Percentiles rank a stretch among this genome's conserved stretches.
Conservation (phyloP, 2,888 invertebrate species). For the Amiota mariae region DNA sequence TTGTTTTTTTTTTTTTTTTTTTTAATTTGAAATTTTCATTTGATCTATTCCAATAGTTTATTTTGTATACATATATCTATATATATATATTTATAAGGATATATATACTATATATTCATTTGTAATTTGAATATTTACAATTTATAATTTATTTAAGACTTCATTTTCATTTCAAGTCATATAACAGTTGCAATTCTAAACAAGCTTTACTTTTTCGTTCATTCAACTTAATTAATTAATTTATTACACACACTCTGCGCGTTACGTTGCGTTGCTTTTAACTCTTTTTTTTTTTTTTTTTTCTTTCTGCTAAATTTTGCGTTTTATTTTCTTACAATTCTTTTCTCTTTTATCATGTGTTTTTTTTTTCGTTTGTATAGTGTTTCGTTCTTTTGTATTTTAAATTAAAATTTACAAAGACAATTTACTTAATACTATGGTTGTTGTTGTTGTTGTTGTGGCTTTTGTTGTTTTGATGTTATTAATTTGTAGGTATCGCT, state of each 20-base stretch:
- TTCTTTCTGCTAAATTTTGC: neutral
- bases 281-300: slow-evolving; percentile 48
- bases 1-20: neutral
- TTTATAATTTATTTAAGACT: slow-evolving; percentile 53
- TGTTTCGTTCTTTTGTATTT: slow-evolving; percentile 27
- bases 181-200: slow-evolving; percentile 65
- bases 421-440: slow-evolving; percentile 60
- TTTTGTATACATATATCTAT: slow-evolving; percentile 18
- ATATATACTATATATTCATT: neutral
- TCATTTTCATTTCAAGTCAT: slow-evolving; percentile 56
- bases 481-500: slow-evolving; percentile 37
- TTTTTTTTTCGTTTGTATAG: too few relatives aligned
- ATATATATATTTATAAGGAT: neutral
- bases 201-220: slow-evolving; percentile 46
- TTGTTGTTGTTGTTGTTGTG: slow-evolving; percentile 41
- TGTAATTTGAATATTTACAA: slow-evolving; percentile 61
- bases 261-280: slow-evolving; percentile 32
- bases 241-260: neutral
- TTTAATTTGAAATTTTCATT: slow-evolving; percentile 22
- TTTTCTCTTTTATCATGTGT: too few relatives aligned
- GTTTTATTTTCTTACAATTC: too few relatives aligned
- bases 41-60: slow-evolving; percentile 27
- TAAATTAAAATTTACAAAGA: slow-evolving; percentile 63
- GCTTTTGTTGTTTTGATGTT: slow-evolving; percentile 46
- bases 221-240: slow-evolving; percentile 57